Percentiles rank a stretch among this genome's conserved stretches.
Evolutionary conservation across 2,888 invertebrate species (phyloP).

Genomic region (Peribatodes rhomboidaria): DNA sequence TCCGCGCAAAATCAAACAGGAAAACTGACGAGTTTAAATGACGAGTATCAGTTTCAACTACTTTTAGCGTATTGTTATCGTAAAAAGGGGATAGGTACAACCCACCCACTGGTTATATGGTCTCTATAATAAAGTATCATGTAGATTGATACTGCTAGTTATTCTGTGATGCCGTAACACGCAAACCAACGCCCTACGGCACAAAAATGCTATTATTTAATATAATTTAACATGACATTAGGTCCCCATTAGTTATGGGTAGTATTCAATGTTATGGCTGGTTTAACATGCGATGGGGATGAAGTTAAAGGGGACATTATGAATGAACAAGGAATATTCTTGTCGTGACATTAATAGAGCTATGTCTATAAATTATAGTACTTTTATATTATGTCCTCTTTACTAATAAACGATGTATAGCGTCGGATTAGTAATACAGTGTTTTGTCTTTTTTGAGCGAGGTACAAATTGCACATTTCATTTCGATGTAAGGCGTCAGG

Average conservation of each 20-base stretch:
- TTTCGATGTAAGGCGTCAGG: too few relatives aligned
- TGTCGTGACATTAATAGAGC: neutral
- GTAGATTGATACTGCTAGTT: constrained; percentile 12
- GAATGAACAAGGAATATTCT: constrained; percentile 1
- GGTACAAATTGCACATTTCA: too few relatives aligned
- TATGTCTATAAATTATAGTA: neutral
- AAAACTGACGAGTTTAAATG: too few relatives aligned
- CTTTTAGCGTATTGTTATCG: too few relatives aligned
- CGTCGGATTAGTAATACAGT: too few relatives aligned
- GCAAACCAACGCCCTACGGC: constrained; percentile 51
- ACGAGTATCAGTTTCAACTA: too few relatives aligned
- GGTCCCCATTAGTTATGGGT: constrained; percentile 48
- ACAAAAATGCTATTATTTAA: constrained; percentile 63
- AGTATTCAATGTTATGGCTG: constrained; percentile 38
- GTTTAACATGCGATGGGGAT: constrained; percentile 45
- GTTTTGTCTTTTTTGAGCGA: too few relatives aligned
- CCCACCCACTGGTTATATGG: too few relatives aligned
- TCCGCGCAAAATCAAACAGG: too few relatives aligned
- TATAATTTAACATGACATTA: constrained; percentile 59
- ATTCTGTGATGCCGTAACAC: constrained; percentile 41
- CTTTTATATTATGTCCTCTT: too few relatives aligned
- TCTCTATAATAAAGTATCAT: neutral
- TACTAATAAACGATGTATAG: too few relatives aligned
- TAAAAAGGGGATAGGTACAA: too few relatives aligned
- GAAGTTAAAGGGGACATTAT: neutral